These are phyloP conservation scores for Brenthis daphne DNA, from an alignment of 2,888 invertebrate genomes.

Conservation along the genomic window DNA sequence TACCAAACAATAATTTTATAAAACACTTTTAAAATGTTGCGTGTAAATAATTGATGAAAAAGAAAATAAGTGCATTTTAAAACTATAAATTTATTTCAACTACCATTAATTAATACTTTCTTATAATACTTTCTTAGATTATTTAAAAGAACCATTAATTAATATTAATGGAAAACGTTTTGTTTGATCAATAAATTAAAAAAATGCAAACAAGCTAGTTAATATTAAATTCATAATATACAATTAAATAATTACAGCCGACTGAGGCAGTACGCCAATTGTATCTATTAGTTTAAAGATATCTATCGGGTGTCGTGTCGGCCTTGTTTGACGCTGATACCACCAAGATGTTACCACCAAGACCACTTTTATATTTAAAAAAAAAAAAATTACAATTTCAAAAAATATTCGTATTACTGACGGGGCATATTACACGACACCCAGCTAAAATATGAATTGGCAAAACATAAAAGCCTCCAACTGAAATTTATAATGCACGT, in stretches of 20 bases:
- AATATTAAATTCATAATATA: neutral
- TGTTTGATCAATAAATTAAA: neutral
- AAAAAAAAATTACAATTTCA: neutral
- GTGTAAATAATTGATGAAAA: constrained; percentile 2
- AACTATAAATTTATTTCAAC: neutral
- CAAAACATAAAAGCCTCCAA: no score
- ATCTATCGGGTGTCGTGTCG: no score
- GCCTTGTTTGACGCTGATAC: no score
- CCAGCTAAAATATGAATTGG: no score
- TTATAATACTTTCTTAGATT: no score
- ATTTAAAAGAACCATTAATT: neutral
- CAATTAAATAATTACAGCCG: neutral
- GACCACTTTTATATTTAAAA: neutral
- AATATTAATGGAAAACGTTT: constrained; percentile 1
- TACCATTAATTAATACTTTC: neutral
- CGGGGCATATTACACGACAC: no score
- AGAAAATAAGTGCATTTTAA: constrained; percentile 1
- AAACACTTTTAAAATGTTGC: constrained; percentile 3
- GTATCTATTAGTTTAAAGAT: neutral
- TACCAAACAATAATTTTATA: neutral
- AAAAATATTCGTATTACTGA: neutral
- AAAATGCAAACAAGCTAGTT: neutral
- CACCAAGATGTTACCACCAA: neutral
- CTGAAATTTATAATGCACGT: no score
- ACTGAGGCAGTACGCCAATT: neutral